Base-by-base conservation (phyloP, 2,888 invertebrate species). In the Sphaerophoria taeniata region DNA sequence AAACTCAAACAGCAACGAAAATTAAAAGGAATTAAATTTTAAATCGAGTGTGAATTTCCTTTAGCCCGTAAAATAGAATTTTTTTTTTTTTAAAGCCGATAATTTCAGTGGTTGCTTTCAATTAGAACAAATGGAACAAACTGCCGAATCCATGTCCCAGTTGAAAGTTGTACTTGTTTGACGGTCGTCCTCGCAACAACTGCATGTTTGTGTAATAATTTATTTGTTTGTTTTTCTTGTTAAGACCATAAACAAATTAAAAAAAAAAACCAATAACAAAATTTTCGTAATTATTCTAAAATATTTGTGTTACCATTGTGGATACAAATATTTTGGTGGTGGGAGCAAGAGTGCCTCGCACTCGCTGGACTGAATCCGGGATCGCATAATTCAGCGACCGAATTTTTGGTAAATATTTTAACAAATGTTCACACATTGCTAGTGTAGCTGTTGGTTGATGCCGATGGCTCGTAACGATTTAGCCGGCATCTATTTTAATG, bases 401-500 rank as follows among this genome's bases (percentile, higher is more conserved):
- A 36, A 14, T 47, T 67, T 71, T 81, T 76, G 65, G 76, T 67
- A 72, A 77, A 82, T 82, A 82, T 77, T 82, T 67, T 72, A 72
- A 82, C 76, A 53, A 82, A 76, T 82, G 76, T 72, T 69, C 72
- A 24, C 47, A 49, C 73, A 39, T 67, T 49, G 82, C 67, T 67
- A 70, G 51, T 16, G 24, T 24, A 51, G 16, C 34, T 24, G 34
- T 14, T 51, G 14, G 65, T 3, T 36, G 43, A 7, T 33, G 11
- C 49, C 24, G 67, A 39, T 67, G 34, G 7, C 51, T 63, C 55
- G 39, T 58, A 67, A 73, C 60, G 67, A 12, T 67, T 16, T 53
- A n/a, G 67, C 75, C 60, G 67, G 70, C 63, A 80, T 75, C 75
- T 63, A 61, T 75, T 81, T 75, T 75, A 81, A 81, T 81, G 81